Conservation (phyloP, 2,113 vertebrate genomes). For the Phalacrocorax brasilianus region DNA sequence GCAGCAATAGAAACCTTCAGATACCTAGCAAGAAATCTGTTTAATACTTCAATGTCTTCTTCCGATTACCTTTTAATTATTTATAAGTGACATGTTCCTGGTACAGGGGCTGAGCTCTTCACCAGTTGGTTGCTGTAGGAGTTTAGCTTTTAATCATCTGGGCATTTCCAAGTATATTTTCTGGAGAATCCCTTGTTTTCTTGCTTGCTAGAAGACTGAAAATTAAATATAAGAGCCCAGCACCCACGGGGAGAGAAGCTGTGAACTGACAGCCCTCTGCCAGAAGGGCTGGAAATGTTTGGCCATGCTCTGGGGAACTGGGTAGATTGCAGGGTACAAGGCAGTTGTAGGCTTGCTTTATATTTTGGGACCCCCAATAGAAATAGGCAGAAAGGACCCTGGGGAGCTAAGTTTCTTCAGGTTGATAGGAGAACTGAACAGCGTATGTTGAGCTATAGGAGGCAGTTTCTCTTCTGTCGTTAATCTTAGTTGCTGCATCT, state of each 20-base stretch:
- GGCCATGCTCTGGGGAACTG: neutral
- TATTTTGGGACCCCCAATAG: neutral
- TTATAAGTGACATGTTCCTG: slow-evolving; percentile 41
- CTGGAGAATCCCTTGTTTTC: slow-evolving; percentile 25
- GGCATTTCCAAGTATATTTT: slow-evolving; percentile 12
- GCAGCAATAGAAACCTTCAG: slow-evolving; percentile 47
- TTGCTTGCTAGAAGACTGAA: neutral
- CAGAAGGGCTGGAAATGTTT: neutral
- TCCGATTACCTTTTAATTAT: slow-evolving; percentile 73
- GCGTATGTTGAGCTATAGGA: neutral
- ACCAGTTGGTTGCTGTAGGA: slow-evolving; percentile 60
- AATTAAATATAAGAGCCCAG: neutral
- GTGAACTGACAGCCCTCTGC: neutral
- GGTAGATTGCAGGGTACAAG: fast-evolving
- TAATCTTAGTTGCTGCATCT: neutral
- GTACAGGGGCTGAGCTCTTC: slow-evolving; percentile 30
- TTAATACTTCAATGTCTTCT: slow-evolving; percentile 57
- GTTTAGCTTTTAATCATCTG: slow-evolving; percentile 58
- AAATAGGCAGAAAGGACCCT: neutral
- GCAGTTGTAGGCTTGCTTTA: neutral
- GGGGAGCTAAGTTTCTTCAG: neutral
- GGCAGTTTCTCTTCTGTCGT: neutral
- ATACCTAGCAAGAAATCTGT: slow-evolving; percentile 58
- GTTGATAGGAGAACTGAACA: neutral
- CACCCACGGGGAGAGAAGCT: neutral